Conservation (phyloP, 2,797 vertebrate species). For the Chiloscyllium punctatum region DNA sequence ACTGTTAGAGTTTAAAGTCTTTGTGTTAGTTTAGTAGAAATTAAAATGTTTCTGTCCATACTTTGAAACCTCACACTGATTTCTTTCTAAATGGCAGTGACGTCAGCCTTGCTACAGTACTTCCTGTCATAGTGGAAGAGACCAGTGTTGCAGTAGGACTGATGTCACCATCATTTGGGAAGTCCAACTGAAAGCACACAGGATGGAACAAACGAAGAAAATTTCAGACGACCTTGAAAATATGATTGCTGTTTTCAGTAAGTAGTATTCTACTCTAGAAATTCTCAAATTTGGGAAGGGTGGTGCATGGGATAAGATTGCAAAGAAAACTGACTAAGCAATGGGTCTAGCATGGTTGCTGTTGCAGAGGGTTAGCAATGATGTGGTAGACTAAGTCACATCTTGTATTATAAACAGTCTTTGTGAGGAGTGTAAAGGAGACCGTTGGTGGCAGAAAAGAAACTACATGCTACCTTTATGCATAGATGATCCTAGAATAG, state of each 20-base stretch:
- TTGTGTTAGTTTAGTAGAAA: conserved; percentile 8
- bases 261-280: neutral
- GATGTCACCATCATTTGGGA: neutral
- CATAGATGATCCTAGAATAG: neutral
- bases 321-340: neutral
- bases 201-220: neutral
- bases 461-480: neutral
- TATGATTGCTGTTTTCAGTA: neutral
- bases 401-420: no score
- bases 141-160: neutral
- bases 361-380: neutral
- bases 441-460: neutral
- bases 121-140: neutral
- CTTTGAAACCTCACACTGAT: neutral
- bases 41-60: no score
- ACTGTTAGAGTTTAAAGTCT: no score
- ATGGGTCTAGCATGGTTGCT: neutral
- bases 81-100: conserved; percentile 21
- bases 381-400: no score
- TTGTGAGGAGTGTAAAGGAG: neutral
- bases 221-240: neutral
- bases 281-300: neutral
- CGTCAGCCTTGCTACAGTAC: neutral
- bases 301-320: no score
- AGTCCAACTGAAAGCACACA: neutral